phyloP scores from a whole-genome alignment of 2,888 invertebrate genomes.

The Papilio elwesi region DNA sequence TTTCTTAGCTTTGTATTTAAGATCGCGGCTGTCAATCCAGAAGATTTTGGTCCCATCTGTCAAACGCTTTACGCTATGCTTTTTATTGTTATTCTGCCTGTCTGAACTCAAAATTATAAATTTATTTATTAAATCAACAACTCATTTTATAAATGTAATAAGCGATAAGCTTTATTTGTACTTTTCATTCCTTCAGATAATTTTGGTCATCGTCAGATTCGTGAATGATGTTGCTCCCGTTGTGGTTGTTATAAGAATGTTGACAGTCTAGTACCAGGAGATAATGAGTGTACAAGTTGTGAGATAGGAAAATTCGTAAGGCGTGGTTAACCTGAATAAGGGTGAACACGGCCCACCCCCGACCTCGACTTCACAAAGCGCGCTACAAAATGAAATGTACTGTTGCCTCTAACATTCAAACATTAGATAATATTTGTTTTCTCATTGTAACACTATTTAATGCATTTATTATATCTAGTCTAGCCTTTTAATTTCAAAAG shows the following conservation, averaged over 20 bases:
- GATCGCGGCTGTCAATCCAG: not conserved
- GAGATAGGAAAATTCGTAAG: constrained; percentile 46
- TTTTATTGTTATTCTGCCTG: too few species aligned
- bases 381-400: constrained; percentile 67
- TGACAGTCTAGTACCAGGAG: constrained; percentile 31
- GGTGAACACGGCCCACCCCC: constrained; percentile 43
- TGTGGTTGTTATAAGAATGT: not conserved
- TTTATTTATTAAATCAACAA: too few species aligned
- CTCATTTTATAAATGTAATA: too few species aligned
- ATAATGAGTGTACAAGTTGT: constrained; percentile 49
- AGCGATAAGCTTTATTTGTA: too few species aligned
- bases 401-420: constrained; percentile 27
- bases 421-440: constrained; percentile 21
- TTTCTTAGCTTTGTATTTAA: not conserved
- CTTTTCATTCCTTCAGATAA: too few species aligned
- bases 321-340: constrained; percentile 43
- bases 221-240: too few species aligned
- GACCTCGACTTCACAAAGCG: constrained; percentile 56
- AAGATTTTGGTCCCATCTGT: not conserved
- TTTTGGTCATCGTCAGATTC: too few species aligned
- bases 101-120: too few species aligned
- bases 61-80: too few species aligned
- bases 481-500: too few species aligned
- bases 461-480: not conserved
- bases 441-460: constrained; percentile 4